Percentiles rank a stretch among this genome's conserved stretches.
Conservation (phyloP, 2,888 invertebrate genomes). For the Spodoptera exigua region DNA sequence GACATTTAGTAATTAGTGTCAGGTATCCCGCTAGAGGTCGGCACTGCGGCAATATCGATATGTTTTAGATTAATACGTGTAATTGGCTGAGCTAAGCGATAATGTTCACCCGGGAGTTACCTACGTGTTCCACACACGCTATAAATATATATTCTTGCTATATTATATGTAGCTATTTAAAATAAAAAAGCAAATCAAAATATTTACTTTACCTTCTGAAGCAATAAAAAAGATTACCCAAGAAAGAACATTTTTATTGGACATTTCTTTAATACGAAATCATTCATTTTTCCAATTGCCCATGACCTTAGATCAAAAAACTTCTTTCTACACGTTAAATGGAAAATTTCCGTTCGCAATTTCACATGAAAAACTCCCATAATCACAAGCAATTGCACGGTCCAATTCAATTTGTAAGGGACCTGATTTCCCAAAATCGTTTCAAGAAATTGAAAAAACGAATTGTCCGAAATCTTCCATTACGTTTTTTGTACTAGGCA, state of each 20-base stretch:
- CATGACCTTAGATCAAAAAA: constrained; percentile 1
- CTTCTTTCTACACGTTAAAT: constrained; percentile 16
- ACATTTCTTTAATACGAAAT: too few relatives aligned
- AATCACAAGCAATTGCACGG: constrained; percentile 38
- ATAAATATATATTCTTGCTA: neutral
- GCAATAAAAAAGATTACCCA: too few relatives aligned
- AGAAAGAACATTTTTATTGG: too few relatives aligned
- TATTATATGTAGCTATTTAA: too few relatives aligned
- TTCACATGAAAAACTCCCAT: constrained; percentile 36
- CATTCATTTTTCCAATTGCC: neutral
- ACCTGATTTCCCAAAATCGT: constrained; percentile 46
- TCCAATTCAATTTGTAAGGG: constrained; percentile 48
- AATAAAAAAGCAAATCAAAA: too few relatives aligned
- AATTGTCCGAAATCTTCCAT: constrained; percentile 49
- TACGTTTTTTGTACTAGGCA: constrained; percentile 47
- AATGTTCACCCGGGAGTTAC: neutral
- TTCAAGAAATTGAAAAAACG: constrained; percentile 51
- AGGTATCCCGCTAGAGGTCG: constrained; percentile 17
- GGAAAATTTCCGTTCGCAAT: constrained; percentile 17
- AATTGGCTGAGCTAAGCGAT: constrained; percentile 26
- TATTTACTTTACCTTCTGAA: too few relatives aligned
- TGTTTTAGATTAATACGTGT: constrained; percentile 31
- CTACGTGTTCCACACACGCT: neutral
- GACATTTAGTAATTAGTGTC: constrained; percentile 35
- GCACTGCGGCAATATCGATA: constrained; percentile 17